These are phyloP conservation scores for Chitala chitala DNA, from an alignment of 2,113 vertebrate species.

Conservation along the genomic window DNA sequence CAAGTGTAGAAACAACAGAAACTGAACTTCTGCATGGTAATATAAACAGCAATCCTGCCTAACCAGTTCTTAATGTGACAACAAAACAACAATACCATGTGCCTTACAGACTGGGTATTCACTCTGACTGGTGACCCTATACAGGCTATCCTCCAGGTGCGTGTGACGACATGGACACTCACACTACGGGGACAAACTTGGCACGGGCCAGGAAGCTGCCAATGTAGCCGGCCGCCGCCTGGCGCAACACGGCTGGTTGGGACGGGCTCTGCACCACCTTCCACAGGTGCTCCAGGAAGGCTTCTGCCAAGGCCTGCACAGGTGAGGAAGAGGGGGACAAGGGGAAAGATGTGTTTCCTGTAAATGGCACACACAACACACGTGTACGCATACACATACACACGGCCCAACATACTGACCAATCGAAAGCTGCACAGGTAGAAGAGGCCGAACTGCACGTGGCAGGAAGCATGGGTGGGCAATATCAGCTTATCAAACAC, in stretches of 20 bases:
- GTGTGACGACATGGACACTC: slow-evolving; percentile 58
- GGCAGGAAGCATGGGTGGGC: slow-evolving; percentile 86
- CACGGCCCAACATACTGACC: slow-evolving; percentile 59
- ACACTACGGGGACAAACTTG: slow-evolving; percentile 84
- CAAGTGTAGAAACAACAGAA: no score
- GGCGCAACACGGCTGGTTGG: slow-evolving; percentile 79
- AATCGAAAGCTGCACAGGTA: slow-evolving; percentile 93
- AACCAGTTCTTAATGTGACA: no score
- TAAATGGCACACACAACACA: neutral
- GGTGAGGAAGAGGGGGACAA: neutral
- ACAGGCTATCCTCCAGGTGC: no score
- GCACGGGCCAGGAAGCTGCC: slow-evolving; percentile 93
- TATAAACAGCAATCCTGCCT: no score
- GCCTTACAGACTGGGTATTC: neutral
- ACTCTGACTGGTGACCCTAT: neutral
- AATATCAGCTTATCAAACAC: slow-evolving; percentile 90
- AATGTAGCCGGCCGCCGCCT: slow-evolving; percentile 81
- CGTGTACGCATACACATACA: neutral
- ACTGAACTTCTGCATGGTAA: no score
- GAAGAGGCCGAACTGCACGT: slow-evolving; percentile 88
- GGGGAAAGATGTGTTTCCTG: neutral
- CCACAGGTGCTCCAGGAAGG: slow-evolving; percentile 94
- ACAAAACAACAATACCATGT: no score
- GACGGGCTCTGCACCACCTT: slow-evolving; percentile 81
- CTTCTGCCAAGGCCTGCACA: slow-evolving; percentile 80